Evolutionary conservation across 2,888 invertebrate species (phyloP).

Genomic region (Lampropteryx suffumata): DNA sequence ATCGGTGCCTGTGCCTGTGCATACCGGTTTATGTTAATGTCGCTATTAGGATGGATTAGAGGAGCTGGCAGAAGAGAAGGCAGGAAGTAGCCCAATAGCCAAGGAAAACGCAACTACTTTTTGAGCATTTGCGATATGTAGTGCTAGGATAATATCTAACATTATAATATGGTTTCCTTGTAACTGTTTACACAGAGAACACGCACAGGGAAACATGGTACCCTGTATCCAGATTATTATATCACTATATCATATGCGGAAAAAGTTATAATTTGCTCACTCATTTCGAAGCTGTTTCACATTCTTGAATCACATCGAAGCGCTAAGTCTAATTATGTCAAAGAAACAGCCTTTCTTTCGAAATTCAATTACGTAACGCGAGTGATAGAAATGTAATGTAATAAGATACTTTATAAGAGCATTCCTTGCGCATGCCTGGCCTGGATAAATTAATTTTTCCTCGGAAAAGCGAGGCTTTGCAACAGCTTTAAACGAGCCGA

Average conservation of each 20-base stretch:
- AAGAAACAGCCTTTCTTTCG: constrained; percentile 8
- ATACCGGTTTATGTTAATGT: constrained; percentile 43
- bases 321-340: neutral
- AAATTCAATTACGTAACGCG: constrained; percentile 7
- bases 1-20: constrained; percentile 40
- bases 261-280: no score
- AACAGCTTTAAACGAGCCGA: constrained; percentile 43
- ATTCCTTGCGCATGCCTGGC: constrained; percentile 37
- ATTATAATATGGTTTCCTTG: no score
- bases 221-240: no score
- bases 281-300: no score
- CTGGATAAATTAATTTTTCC: constrained; percentile 49
- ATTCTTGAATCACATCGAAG: no score
- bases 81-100: constrained; percentile 4
- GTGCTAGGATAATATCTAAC: no score
- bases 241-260: no score
- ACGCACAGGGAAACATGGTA: no score
- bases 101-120: neutral
- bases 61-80: constrained; percentile 14
- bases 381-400: constrained; percentile 39
- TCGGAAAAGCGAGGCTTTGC: constrained; percentile 35
- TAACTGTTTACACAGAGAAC: no score
- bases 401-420: constrained; percentile 48
- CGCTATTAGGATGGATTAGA: constrained; percentile 27
- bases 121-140: neutral